Percentiles rank a stretch among this genome's conserved stretches.
These are phyloP conservation scores for Allacma fusca DNA, from an alignment of 2,888 invertebrate genomes.

Conservation along the genomic window DNA sequence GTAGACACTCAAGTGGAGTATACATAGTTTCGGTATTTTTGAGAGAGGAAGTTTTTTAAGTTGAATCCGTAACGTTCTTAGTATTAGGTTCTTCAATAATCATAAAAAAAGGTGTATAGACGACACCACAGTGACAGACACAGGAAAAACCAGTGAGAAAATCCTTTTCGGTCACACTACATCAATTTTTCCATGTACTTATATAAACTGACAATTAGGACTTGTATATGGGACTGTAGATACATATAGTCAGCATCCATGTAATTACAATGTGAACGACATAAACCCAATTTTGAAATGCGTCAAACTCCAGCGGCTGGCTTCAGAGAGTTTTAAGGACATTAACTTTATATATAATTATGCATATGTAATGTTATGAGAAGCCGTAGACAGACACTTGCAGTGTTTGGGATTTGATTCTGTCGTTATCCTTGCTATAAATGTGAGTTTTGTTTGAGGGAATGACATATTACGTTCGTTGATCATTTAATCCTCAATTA, in stretches of 20 bases:
- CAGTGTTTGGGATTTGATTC: neutral
- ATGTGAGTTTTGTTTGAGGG: slow-evolving; percentile 5
- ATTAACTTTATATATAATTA: neutral
- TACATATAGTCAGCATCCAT: neutral
- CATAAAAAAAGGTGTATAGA: too few relatives aligned
- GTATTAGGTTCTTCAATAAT: too few relatives aligned
- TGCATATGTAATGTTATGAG: too few relatives aligned
- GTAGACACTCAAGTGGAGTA: too few relatives aligned
- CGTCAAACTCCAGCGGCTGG: neutral
- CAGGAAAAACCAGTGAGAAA: slow-evolving; percentile 2
- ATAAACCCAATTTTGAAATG: neutral
- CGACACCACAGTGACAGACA: neutral
- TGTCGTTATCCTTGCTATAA: neutral
- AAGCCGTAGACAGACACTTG: neutral
- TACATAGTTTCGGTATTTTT: too few relatives aligned
- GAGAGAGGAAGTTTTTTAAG: too few relatives aligned
- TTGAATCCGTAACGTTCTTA: too few relatives aligned
- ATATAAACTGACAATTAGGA: too few relatives aligned
- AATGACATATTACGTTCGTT: neutral
- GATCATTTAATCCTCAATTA: neutral
- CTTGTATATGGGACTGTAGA: neutral
- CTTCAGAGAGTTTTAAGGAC: neutral
- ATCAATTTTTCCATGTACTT: neutral
- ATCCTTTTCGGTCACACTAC: neutral
- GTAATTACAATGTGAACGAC: too few relatives aligned